Conservation (phyloP, 2,113 vertebrate species). For the Alectura lathami region DNA sequence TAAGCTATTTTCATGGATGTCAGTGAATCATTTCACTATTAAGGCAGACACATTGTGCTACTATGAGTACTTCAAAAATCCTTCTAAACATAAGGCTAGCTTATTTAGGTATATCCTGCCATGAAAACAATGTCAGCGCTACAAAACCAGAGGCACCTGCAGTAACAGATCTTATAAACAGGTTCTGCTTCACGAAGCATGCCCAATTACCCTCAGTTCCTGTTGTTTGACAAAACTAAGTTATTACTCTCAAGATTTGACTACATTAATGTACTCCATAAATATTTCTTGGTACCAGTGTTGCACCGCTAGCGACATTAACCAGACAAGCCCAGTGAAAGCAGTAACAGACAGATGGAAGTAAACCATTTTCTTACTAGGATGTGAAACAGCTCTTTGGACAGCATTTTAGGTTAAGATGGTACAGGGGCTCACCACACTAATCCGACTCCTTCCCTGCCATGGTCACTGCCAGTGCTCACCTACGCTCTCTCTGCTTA, state of each 20-base stretch:
- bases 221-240: background rate
- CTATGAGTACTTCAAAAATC: background rate
- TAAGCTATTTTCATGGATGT: background rate
- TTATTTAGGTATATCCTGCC: background rate
- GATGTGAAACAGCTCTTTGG: background rate
- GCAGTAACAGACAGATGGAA: background rate
- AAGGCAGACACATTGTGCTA: background rate
- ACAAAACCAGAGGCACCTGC: background rate
- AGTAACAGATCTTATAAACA: background rate
- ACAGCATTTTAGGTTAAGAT: background rate
- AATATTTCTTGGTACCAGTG: background rate
- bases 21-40: background rate
- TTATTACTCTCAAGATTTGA: background rate
- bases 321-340: background rate
- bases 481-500: background rate
- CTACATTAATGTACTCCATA: background rate
- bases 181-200: background rate
- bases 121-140: background rate
- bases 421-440: background rate
- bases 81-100: background rate
- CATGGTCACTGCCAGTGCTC: background rate
- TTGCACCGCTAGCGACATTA: background rate
- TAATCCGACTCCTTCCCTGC: background rate
- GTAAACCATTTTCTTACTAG: background rate
- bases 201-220: background rate